Percentiles rank a stretch among this genome's conserved stretches.
These are phyloP conservation scores for Callosobruchus maculatus DNA, from an alignment of 2,888 invertebrate species.

Conservation along the genomic window DNA sequence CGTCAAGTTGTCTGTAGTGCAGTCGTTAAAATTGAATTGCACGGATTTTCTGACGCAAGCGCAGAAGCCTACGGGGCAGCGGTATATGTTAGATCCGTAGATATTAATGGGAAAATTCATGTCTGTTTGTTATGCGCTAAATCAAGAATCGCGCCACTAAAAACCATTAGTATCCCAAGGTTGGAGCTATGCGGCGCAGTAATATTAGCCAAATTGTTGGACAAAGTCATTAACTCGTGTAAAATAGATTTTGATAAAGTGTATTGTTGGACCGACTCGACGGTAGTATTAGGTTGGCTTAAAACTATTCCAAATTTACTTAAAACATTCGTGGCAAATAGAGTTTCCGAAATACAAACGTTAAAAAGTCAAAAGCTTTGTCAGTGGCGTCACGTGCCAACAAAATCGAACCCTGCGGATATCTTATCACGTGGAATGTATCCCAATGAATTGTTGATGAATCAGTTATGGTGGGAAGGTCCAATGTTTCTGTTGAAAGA, in stretches of 20 bases:
- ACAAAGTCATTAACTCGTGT: not conserved
- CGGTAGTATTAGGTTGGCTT: not conserved
- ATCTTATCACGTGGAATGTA: no score
- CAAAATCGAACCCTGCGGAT: no score
- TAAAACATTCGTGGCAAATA: constrained; percentile 1
- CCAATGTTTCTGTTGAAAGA: not conserved
- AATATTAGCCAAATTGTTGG: not conserved
- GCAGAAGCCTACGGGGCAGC: not conserved
- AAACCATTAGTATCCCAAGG: not conserved
- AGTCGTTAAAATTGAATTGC: not conserved
- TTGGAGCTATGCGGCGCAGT: not conserved
- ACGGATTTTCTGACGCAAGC: no score
- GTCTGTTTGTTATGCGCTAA: not conserved
- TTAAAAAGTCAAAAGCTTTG: not conserved
- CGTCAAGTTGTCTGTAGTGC: constrained; percentile 2
- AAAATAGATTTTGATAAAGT: not conserved
- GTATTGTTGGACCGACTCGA: not conserved
- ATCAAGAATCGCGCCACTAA: not conserved
- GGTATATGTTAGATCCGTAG: not conserved
- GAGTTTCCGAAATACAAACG: not conserved
- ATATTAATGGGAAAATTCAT: no score
- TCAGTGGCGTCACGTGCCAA: not conserved
- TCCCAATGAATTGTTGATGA: not conserved
- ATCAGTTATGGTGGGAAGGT: constrained; percentile 1
- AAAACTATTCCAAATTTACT: not conserved